These are phyloP conservation scores for Frankliniella intonsa DNA, from an alignment of 2,888 invertebrate genomes.

Conservation along the genomic window DNA sequence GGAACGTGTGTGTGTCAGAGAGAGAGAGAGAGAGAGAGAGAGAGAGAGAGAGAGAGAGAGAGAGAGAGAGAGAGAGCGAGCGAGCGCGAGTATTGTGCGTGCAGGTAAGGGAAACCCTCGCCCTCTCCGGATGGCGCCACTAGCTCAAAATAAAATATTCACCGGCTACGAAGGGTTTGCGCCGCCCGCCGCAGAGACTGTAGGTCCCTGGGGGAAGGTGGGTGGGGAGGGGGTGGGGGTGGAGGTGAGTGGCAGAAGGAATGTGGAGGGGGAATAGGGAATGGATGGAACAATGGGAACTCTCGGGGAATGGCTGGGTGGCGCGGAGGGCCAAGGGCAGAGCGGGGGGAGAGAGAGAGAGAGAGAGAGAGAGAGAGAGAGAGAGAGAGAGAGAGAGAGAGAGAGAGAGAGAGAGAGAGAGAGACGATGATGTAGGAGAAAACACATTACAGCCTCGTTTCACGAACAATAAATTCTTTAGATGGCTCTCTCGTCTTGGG, in stretches of 20 bases:
- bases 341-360: background rate
- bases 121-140: background rate
- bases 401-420: background rate
- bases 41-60: background rate
- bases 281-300: too few species aligned
- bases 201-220: background rate
- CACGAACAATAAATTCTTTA: slow-evolving; percentile 15
- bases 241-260: background rate
- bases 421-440: background rate
- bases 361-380: background rate
- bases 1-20: background rate
- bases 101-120: background rate
- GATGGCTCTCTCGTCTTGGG: slow-evolving; percentile 13
- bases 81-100: background rate
- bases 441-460: slow-evolving; percentile 25
- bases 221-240: too few species aligned
- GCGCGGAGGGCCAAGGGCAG: background rate
- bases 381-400: background rate
- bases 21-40: slow-evolving; percentile 11
- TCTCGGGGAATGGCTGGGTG: too few species aligned
- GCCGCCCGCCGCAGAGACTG: background rate
- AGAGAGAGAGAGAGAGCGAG: background rate
- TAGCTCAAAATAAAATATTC: background rate
- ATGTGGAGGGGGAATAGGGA: background rate
- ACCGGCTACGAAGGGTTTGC: background rate